Conservation (phyloP, 2,888 invertebrate genomes). For the Campopleginae sp. region DNA sequence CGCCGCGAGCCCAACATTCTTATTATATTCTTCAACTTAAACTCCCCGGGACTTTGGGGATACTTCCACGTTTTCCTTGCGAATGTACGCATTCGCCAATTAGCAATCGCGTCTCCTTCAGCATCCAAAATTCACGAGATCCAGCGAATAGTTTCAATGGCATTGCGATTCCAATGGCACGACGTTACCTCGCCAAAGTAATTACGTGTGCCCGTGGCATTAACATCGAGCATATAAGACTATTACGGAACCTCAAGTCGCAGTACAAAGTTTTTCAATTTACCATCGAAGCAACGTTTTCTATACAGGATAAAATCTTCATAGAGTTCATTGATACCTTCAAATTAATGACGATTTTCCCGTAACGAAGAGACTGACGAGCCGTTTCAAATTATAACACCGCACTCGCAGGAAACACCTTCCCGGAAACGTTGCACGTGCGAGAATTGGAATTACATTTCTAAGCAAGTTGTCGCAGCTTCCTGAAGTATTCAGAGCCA, state of each 20-base stretch:
- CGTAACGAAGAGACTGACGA: not conserved
- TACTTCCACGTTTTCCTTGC: not conserved
- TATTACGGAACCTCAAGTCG: not conserved
- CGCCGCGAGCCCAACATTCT: not conserved
- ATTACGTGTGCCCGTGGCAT: not conserved
- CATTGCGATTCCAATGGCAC: not conserved
- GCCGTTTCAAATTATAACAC: not conserved
- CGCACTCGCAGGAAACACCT: not conserved
- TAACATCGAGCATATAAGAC: not conserved
- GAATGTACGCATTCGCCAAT: constrained; percentile 6
- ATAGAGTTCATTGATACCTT: not conserved
- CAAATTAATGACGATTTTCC: not conserved
- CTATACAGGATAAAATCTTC: not conserved
- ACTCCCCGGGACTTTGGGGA: not conserved
- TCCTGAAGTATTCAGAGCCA: not conserved
- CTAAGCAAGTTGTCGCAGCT: not conserved
- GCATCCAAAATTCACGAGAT: constrained; percentile 2
- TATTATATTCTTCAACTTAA: constrained; percentile 9
- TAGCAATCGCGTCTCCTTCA: not conserved
- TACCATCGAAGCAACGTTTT: not conserved
- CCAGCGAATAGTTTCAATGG: not conserved
- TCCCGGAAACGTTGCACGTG: not conserved
- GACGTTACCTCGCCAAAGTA: not conserved
- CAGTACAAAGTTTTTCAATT: not conserved
- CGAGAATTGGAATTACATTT: not conserved